Percentiles rank a stretch among this genome's conserved stretches.
Conservation (phyloP, 1,140 invertebrate genomes). For the Brachionus manjavacas region DNA sequence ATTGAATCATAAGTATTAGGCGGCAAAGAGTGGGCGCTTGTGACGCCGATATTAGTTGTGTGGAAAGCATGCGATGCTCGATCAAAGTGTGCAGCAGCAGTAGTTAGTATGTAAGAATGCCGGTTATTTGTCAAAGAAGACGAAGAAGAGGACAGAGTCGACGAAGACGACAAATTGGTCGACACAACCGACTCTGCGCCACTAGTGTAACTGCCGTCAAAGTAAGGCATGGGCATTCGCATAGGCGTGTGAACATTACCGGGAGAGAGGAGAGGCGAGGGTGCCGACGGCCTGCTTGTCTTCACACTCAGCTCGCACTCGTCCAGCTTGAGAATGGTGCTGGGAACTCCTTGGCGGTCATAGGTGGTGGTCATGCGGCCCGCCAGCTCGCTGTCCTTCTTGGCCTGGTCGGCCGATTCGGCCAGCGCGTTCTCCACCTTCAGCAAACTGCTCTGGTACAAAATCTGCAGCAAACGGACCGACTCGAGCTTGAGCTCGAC, state of each 20-base stretch:
- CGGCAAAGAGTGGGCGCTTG: not conserved
- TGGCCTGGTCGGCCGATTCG: not conserved
- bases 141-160: conserved; percentile 14
- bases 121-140: not conserved
- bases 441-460: conserved; percentile 22
- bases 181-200: conserved; percentile 17
- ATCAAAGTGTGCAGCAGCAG: not conserved
- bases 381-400: not conserved
- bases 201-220: not conserved
- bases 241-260: conserved; percentile 17
- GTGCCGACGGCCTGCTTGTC: not conserved
- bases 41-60: not conserved
- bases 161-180: conserved; percentile 21
- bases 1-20: not conserved
- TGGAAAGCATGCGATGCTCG: not conserved
- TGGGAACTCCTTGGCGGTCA: not conserved
- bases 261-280: not conserved
- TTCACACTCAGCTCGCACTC: not conserved
- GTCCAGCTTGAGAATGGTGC: not conserved
- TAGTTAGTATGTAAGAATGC: conserved; percentile 8
- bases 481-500: conserved; percentile 2
- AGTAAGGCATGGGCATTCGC: not conserved
- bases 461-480: not conserved
- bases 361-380: not conserved
- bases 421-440: not conserved